Evolutionary conservation across 2,888 invertebrate species (phyloP).

Genomic region (Euplagia quadripunctaria): DNA sequence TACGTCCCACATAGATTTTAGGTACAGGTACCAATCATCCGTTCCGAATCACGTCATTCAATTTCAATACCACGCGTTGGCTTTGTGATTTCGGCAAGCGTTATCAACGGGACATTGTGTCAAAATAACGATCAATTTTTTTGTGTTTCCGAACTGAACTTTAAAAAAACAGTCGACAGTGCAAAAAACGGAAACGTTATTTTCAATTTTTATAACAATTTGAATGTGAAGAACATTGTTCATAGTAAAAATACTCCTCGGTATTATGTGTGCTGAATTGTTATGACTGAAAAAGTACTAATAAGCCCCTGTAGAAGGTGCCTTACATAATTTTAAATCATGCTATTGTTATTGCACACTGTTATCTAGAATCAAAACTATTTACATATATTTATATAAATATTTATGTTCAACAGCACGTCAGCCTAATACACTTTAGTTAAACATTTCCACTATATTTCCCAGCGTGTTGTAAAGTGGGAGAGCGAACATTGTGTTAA

Average conservation of each 20-base stretch:
- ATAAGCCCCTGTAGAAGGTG: too few relatives aligned
- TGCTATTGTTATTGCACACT: too few relatives aligned
- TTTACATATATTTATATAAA: too few relatives aligned
- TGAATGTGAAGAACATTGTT: too few relatives aligned
- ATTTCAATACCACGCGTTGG: not conserved
- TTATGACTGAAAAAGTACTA: too few relatives aligned
- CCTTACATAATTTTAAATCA: too few relatives aligned
- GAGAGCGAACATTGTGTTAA: not conserved
- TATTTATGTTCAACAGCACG: too few relatives aligned
- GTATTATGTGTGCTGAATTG: too few relatives aligned
- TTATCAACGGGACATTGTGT: not conserved
- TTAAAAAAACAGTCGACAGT: not conserved
- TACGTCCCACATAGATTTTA: not conserved
- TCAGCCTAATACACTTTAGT: not conserved
- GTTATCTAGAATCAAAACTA: too few relatives aligned
- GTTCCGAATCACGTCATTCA: not conserved
- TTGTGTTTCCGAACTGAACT: not conserved
- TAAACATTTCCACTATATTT: slow-evolving; percentile 7
- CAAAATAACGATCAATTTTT: not conserved
- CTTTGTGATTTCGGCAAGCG: not conserved
- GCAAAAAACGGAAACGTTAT: too few relatives aligned
- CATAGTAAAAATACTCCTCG: too few relatives aligned
- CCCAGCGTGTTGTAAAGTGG: slow-evolving; percentile 3
- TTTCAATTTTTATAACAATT: too few relatives aligned
- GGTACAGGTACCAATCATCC: not conserved